Evolutionary conservation across 2,888 invertebrate genomes (phyloP).

Genomic region (Heliothis peltigera): DNA sequence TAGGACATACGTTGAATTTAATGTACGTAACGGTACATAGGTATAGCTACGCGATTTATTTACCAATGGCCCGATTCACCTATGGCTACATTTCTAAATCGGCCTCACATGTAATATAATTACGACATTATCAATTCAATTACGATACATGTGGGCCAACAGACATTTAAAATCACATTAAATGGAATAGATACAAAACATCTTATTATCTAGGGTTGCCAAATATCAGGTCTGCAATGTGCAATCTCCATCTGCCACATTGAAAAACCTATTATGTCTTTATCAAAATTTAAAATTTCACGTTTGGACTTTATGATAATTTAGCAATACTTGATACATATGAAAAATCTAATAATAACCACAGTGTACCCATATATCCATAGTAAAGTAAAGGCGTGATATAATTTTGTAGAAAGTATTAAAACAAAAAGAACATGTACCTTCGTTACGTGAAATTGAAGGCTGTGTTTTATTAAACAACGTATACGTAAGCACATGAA

Average conservation of each 20-base stretch:
- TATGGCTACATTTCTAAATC: conserved; percentile 59
- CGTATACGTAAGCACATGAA: conserved; percentile 5
- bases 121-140: conserved; percentile 69
- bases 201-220: conserved; percentile 12
- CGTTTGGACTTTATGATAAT: too few species aligned
- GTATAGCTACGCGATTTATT: conserved; percentile 28
- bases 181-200: conserved; percentile 30
- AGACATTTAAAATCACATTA: conserved; percentile 34
- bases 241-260: background rate
- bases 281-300: too few species aligned
- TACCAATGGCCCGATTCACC: conserved; percentile 36
- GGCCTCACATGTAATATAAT: conserved; percentile 67
- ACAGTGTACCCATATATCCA: background rate
- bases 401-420: background rate
- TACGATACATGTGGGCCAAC: conserved; percentile 53
- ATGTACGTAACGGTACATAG: background rate
- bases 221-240: background rate
- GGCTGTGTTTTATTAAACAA: background rate
- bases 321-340: too few species aligned
- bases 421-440: background rate
- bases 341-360: too few species aligned
- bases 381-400: background rate
- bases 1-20: background rate
- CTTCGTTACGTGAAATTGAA: background rate
- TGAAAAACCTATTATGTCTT: too few species aligned